A percentile compares a stretch with the other conserved stretches of the same genome.
These are phyloP conservation scores for Apoderus coryli DNA, from an alignment of 2,888 invertebrate genomes.

Conservation along the genomic window DNA sequence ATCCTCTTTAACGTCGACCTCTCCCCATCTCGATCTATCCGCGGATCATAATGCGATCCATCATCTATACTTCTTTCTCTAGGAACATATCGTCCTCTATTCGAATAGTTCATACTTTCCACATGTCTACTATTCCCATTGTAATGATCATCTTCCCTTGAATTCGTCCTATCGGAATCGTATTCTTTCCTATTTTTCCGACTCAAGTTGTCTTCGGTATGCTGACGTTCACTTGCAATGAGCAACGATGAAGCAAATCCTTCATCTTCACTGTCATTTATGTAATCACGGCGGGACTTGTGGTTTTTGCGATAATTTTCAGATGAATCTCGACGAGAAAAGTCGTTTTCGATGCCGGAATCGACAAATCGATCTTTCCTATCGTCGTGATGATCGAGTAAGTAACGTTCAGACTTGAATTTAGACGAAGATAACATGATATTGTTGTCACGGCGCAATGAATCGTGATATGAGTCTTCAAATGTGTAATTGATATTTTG, in stretches of 20 bases:
- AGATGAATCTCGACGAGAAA: conserved; percentile 50
- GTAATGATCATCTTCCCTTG: conserved; percentile 23
- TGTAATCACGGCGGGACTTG: conserved; percentile 24
- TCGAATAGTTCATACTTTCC: conserved; percentile 31
- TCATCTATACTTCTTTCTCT: conserved; percentile 49
- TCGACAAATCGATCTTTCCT: conserved; percentile 48
- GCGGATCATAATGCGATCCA: conserved; percentile 50
- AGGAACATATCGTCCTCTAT: conserved; percentile 39
- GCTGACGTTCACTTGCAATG: conserved; percentile 57
- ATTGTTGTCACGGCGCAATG: conserved; percentile 38
- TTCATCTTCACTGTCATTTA: conserved; percentile 54
- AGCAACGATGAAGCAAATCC: conserved; percentile 53
- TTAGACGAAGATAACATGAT: conserved; percentile 19
- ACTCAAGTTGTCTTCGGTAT: conserved; percentile 48
- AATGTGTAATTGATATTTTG: conserved; percentile 32
- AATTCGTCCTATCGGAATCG: conserved; percentile 21
- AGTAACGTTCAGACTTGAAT: conserved; percentile 30
- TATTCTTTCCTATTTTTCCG: conserved; percentile 23
- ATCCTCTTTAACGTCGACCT: conserved; percentile 33
- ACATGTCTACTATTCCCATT: too few relatives aligned
- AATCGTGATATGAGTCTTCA: conserved; percentile 39
- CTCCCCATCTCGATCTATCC: conserved; percentile 40
- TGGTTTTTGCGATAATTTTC: conserved; percentile 28
- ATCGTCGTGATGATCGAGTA: conserved; percentile 34
- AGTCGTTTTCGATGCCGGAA: conserved; percentile 68